Conservation (phyloP, 2,113 vertebrate species). For the Rhea pennata region DNA sequence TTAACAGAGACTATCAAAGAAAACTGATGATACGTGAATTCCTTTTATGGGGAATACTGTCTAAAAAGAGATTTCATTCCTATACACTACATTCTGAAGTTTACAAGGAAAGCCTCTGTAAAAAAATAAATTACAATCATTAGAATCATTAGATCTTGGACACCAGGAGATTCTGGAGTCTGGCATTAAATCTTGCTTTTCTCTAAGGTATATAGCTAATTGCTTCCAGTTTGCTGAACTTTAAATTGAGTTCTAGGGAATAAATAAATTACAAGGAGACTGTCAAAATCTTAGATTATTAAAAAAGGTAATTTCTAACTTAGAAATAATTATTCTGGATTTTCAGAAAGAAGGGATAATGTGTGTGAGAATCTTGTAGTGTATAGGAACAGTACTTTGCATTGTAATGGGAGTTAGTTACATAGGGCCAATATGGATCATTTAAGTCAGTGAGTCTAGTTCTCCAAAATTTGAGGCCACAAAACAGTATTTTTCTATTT, state of each 20-base stretch:
- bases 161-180: not conserved
- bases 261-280: not conserved
- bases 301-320: not conserved
- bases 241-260: not conserved
- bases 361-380: not conserved
- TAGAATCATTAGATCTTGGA: not conserved
- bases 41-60: not conserved
- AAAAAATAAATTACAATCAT: not conserved
- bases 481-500: not conserved
- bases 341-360: not conserved
- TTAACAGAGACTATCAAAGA: constrained; percentile 30
- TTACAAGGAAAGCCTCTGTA: not conserved
- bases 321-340: not conserved
- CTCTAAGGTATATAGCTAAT: not conserved
- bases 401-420: not conserved
- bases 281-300: not conserved
- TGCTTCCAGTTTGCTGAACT: not conserved
- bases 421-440: not conserved
- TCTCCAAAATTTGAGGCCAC: not conserved
- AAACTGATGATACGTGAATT: constrained; percentile 34
- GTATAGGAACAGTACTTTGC: not conserved
- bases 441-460: not conserved
- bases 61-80: constrained; percentile 31
- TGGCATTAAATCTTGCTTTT: not conserved
- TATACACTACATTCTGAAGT: constrained; percentile 34